A percentile compares a stretch with the other conserved stretches of the same genome.
These are phyloP conservation scores for Drosophila triauraria DNA, from an alignment of 1,140 invertebrate species.

Conservation along the genomic window DNA sequence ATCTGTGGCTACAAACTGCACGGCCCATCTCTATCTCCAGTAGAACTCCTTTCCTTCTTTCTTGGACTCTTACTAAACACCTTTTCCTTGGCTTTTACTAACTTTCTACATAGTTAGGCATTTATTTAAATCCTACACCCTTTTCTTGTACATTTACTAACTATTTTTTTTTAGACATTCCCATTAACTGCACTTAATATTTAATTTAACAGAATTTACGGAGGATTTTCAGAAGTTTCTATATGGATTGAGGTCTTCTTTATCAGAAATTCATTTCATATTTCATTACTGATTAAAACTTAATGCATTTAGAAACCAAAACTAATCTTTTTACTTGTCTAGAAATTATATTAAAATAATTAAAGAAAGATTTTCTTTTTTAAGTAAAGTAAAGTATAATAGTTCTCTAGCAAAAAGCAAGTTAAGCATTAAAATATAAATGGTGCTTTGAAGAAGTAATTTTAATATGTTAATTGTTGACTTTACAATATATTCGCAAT, in stretches of 20 bases:
- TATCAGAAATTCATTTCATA: background rate
- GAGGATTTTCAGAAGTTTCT: background rate
- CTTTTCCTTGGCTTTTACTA: background rate
- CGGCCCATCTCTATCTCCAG: constrained; percentile 37
- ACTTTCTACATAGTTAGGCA: background rate
- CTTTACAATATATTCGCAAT: too few species aligned
- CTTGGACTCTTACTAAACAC: background rate
- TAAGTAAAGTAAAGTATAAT: too few species aligned
- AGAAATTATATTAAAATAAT: background rate
- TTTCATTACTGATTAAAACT: background rate
- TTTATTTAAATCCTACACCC: background rate
- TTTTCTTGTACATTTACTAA: background rate
- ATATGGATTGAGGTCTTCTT: background rate
- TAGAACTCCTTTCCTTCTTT: constrained; percentile 6
- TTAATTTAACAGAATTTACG: background rate
- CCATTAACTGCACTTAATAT: background rate
- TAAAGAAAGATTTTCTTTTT: too few species aligned
- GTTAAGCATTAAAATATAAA: background rate
- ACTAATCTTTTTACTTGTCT: too few species aligned
- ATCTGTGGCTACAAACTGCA: constrained; percentile 52
- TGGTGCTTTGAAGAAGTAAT: background rate
- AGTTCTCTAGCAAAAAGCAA: background rate
- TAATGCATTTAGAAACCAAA: fast-evolving
- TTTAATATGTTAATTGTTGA: background rate
- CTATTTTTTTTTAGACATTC: background rate